These are phyloP conservation scores for Syrista parreyssii DNA, from an alignment of 2,888 invertebrate genomes.

Conservation along the genomic window DNA sequence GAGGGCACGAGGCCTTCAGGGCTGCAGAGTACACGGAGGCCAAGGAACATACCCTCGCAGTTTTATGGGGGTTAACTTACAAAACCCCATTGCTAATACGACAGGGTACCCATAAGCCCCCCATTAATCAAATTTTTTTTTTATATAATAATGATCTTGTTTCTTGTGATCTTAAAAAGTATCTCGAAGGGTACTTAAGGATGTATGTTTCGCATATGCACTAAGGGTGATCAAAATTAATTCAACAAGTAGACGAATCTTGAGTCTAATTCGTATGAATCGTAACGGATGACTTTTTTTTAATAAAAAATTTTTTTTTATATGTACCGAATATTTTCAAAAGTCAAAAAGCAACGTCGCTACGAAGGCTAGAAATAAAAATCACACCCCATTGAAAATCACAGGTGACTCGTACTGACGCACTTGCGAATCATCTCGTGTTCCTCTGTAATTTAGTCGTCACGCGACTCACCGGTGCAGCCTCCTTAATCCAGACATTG, in stretches of 20 bases:
- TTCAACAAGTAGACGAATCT: not conserved
- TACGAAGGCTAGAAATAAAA: not conserved
- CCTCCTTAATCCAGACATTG: not conserved
- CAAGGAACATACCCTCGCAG: conserved; percentile 38
- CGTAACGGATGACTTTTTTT: too few relatives aligned
- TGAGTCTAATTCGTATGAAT: too few relatives aligned
- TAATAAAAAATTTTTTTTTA: not conserved
- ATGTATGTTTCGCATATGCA: not conserved
- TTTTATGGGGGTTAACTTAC: conserved; percentile 57
- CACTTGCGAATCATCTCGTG: not conserved
- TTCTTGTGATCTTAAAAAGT: not conserved
- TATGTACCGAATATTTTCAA: not conserved
- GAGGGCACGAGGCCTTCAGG: not conserved
- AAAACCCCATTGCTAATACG: conserved; percentile 33
- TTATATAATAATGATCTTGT: not conserved
- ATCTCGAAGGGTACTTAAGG: not conserved
- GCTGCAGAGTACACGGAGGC: not conserved
- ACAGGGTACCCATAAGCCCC: not conserved
- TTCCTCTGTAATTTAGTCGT: conserved; percentile 5
- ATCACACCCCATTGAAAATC: not conserved
- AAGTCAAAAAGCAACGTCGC: not conserved
- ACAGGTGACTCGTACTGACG: not conserved
- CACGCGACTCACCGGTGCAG: not conserved
- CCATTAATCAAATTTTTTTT: not conserved
- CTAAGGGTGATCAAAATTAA: not conserved